Base-by-base conservation (phyloP, 2,797 vertebrate species). In the Tachyglossus aculeatus region DNA sequence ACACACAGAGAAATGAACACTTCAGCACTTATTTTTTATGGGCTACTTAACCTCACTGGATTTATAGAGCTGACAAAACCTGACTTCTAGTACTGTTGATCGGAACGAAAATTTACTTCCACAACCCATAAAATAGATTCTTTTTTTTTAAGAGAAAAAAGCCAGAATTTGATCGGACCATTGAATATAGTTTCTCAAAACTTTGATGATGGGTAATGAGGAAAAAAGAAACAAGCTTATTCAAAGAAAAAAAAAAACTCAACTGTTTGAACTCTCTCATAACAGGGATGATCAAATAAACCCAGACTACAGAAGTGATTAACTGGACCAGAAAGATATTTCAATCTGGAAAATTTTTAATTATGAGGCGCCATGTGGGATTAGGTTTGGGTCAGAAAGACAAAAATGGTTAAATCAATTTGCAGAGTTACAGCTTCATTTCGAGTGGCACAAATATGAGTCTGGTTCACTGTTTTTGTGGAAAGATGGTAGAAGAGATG, bases 1-100 rank as follows among this genome's bases (percentile, higher is more conserved):
- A 67, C 44, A 55, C 57, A 71, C n/a, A 67, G 69, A 83, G 71
- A 90, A 90, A 88, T 71, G 80, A 84, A 64, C 43, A 74, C 51
- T 78, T 89, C 68, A 88, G 69, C 72, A 85, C 74, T 88, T 81
- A 74, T 65, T 85, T 88, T 91, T 88, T 84, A 88, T 81, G 44
- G 37, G 51, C 44, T 82, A 74, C 61, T 87, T 90, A 88, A 84
- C 77, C 71, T 88, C 80, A 65, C 50, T 80, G 77, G 44, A 85
- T 88, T 85, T 83, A 81, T 77, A 75, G 29, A 82, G 75, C 76
- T 86, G 58, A 67, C 59, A 77, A 78, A 62, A 12, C 21, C 54
- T 84, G 74, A 84, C 74, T 58, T 85, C 45, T 53, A 62, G 88
- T 81, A 80, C 24, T 69, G 68, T 54, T 81, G 61, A 84, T 74